These are phyloP conservation scores for Acrocephalus arundinaceus DNA, from an alignment of 2,113 vertebrate genomes.

Conservation along the genomic window DNA sequence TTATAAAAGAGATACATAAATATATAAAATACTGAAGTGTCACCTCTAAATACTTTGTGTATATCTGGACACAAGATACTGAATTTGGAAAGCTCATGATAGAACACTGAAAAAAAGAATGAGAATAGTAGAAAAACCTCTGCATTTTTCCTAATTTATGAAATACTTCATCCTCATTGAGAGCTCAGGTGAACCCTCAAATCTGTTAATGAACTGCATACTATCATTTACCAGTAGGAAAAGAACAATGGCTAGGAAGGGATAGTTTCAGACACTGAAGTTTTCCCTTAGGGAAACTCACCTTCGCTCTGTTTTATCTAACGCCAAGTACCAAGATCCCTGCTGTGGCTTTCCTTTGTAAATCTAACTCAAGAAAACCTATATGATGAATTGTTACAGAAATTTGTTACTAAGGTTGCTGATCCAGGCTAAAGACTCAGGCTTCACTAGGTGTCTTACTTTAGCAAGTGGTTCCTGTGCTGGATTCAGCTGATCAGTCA, in stretches of 20 bases:
- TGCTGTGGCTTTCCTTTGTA: not conserved
- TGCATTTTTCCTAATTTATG: not conserved
- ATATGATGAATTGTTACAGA: not conserved
- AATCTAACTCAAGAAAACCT: not conserved
- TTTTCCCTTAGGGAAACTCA: not conserved
- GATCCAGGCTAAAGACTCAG: not conserved
- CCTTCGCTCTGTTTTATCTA: not conserved
- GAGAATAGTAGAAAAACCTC: rapidly evolving
- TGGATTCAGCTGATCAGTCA: not conserved
- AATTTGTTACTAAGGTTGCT: not conserved
- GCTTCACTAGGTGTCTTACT: not conserved
- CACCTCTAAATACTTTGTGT: not conserved
- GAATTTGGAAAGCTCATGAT: not conserved
- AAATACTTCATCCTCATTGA: not conserved
- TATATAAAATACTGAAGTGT: not conserved
- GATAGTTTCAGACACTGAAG: not conserved
- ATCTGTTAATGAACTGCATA: not conserved
- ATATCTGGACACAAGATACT: not conserved
- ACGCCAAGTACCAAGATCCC: rapidly evolving
- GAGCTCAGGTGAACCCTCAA: not conserved
- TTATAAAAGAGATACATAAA: not conserved
- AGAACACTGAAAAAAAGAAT: not conserved
- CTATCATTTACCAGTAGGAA: not conserved
- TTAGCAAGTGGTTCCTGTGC: too few relatives aligned
- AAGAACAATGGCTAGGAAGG: not conserved